These are phyloP conservation scores for Gonatopus flavifemur DNA, from an alignment of 1,140 invertebrate genomes.

Conservation along the genomic window DNA sequence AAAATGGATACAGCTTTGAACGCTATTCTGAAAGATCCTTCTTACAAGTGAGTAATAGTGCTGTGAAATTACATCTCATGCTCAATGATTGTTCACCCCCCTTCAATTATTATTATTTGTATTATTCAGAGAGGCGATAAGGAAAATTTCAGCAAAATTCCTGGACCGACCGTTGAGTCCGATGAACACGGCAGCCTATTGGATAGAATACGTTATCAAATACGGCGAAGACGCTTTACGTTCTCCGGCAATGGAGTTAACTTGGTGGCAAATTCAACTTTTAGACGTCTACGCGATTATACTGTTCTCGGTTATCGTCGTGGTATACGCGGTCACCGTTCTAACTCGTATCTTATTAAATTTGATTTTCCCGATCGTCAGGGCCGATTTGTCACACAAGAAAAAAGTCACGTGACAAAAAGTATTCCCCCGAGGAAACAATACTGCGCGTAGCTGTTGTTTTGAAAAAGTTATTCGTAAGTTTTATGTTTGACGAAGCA, in stretches of 20 bases:
- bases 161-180: conserved; percentile 53
- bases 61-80: no score
- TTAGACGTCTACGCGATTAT: conserved; percentile 44
- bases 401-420: not conserved
- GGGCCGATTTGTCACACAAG: not conserved
- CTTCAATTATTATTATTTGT: no score
- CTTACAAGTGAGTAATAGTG: conserved; percentile 45
- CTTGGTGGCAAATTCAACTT: conserved; percentile 55
- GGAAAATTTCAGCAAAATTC: conserved; percentile 32
- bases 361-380: not conserved
- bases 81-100: no score
- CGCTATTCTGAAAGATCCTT: conserved; percentile 35
- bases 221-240: conserved; percentile 55
- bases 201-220: conserved; percentile 63
- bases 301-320: not conserved
- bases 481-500: no score
- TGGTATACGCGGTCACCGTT: not conserved
- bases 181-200: conserved; percentile 60
- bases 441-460: no score
- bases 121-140: conserved; percentile 25
- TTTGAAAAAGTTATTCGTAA: no score
- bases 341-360: not conserved
- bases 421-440: no score
- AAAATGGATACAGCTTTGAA: conserved; percentile 38
- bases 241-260: conserved; percentile 46